Evolutionary conservation across 2,888 invertebrate species (phyloP).

Genomic region (Disparrhopalites patrizii): DNA sequence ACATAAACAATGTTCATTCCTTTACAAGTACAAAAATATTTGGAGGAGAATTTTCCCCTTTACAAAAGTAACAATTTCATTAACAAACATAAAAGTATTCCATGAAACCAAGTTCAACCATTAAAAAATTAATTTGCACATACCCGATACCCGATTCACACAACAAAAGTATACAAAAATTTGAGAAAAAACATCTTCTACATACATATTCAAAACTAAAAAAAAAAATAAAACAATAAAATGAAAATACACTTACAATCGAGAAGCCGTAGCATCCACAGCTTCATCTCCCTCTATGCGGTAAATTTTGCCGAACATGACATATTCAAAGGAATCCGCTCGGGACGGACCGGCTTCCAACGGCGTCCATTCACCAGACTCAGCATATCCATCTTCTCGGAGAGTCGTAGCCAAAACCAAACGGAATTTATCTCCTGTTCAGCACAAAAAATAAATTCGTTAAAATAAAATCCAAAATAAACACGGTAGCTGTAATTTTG

Average conservation of each 20-base stretch:
- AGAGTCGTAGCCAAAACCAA: conserved; percentile 91
- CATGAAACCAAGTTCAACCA: too few relatives aligned
- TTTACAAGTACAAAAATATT: too few relatives aligned
- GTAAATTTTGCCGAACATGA: conserved; percentile 97
- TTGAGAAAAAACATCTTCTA: not conserved
- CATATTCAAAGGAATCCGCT: conserved; percentile 97
- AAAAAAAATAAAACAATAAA: not conserved
- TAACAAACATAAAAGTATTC: too few relatives aligned
- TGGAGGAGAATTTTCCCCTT: too few relatives aligned
- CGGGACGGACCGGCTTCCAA: conserved; percentile 72
- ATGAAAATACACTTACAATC: conserved; percentile 59
- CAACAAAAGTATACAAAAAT: not conserved
- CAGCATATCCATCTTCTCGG: conserved; percentile 93
- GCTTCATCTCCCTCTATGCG: conserved; percentile 96
- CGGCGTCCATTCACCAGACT: conserved; percentile 92
- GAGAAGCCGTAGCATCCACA: conserved; percentile 72
- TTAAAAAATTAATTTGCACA: too few relatives aligned
- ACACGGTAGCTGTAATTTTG: too few relatives aligned
- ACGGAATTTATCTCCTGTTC: conserved; percentile 67
- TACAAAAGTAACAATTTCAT: too few relatives aligned
- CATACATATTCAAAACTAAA: not conserved
- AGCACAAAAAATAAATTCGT: too few relatives aligned
- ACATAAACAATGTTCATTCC: too few relatives aligned
- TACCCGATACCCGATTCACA: not conserved
- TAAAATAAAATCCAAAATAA: not conserved